Evolutionary conservation across 2,797 vertebrate genomes (phyloP), one percentile per base, ranked within the genome.

Genomic region (Lagocephalus sceleratus): DNA sequence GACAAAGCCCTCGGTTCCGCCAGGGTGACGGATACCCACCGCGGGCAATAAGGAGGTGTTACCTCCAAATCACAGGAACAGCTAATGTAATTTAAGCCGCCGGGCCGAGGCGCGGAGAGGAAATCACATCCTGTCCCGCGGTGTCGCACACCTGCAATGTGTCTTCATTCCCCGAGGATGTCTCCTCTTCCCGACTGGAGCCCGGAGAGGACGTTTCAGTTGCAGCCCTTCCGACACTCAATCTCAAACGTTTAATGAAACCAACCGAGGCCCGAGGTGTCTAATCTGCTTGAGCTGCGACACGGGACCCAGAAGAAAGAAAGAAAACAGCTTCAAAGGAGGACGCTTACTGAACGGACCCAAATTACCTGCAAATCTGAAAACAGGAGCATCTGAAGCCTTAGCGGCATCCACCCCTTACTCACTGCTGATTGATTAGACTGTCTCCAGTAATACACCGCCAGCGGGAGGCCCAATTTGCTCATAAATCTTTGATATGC

Each of bases 121-220:
- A 76, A 84, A 82, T 73, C 71, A 83, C 59, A 84, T 85, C 78
- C 71, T 3, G 3, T 57, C 69, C 83, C 73, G 60, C 63, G 29
- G 51, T 5, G 2, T 23, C 46, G 45, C 60, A 70, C 67, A 71
- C 65, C 65, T 76, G 55, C 66, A 66, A 80, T 71, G 54, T 71
- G 59, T 57, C 78, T 57, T 78, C 32, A 61, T 69, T 54, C 68
- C 60, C 56, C 0, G 15, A 19, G 41, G 41, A 68, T 53, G 56
- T 56, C 17, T 71, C 47, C 26, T 66, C 51, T 51, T 54, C 60
- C 61, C 57, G 51, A 82, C 10, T 60, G 57, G 42, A 47, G 57
- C 73, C 63, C 46, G 54, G 55, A 60, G 60, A 52, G 53, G 55
- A 67, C 35, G 55, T 53, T 69, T 69, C 57, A 64, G 62, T 39